Percentiles rank a stretch among this genome's conserved stretches.
phyloP scores from a whole-genome alignment of 2,888 invertebrate species.

The Eupithecia exiguata region DNA sequence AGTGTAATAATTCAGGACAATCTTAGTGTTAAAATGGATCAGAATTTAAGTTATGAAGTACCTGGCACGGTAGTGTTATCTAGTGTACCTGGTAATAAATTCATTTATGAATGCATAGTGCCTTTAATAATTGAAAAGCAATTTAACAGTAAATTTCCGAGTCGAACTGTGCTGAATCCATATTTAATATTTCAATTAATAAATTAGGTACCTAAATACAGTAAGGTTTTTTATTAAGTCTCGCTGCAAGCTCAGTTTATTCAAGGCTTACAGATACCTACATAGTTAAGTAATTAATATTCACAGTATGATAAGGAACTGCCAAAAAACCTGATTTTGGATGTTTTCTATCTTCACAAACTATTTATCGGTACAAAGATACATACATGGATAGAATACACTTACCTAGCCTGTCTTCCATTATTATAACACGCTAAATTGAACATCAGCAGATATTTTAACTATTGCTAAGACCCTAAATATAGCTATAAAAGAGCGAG shows the following conservation, averaged over 20 bases:
- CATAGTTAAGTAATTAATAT: too few species aligned
- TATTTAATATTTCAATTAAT: constrained; percentile 13
- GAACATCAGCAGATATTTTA: neutral
- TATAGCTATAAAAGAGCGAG: too few species aligned
- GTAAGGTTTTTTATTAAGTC: neutral
- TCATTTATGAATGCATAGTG: constrained; percentile 22
- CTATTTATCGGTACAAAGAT: constrained; percentile 1
- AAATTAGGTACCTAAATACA: neutral
- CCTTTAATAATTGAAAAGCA: constrained; percentile 27
- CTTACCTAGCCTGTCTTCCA: neutral
- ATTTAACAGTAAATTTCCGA: constrained; percentile 19
- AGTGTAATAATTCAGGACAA: neutral
- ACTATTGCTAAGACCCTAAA: neutral
- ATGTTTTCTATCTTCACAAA: neutral
- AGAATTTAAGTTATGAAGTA: neutral
- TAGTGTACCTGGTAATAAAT: neutral
- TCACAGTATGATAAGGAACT: neutral
- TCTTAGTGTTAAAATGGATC: neutral
- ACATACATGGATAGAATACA: neutral
- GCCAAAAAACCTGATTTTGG: neutral
- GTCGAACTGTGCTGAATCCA: constrained; percentile 21
- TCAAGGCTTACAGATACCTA: neutral
- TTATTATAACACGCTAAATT: neutral
- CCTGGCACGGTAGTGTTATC: too few species aligned
- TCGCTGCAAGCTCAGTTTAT: constrained; percentile 8